These are phyloP conservation scores for Ceyx cyanopectus DNA, from an alignment of 2,113 vertebrate genomes.

Conservation along the genomic window DNA sequence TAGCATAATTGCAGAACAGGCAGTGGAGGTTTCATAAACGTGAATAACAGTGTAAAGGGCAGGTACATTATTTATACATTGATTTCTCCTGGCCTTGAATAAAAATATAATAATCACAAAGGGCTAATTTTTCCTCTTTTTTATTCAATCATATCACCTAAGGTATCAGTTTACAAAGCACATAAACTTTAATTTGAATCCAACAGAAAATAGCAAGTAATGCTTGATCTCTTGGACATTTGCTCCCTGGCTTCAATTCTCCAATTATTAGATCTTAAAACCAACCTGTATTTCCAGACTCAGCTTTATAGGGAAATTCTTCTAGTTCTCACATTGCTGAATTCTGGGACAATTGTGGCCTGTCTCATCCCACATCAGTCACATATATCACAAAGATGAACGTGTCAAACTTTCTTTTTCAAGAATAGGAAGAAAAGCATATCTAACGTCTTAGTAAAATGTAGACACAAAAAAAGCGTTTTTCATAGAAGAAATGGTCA, in stretches of 20 bases:
- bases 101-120: neutral
- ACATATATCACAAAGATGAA: neutral
- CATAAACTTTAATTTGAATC: neutral
- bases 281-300: neutral
- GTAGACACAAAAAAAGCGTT: neutral
- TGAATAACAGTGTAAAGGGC: neutral
- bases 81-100: neutral
- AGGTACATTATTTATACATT: constrained; percentile 31
- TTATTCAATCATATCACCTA: neutral
- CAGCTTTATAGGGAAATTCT: neutral
- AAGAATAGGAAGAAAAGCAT: neutral
- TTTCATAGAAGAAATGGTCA: neutral
- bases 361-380: neutral
- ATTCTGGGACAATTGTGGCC: neutral
- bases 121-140: neutral
- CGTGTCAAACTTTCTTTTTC: neutral
- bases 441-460: neutral
- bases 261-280: neutral
- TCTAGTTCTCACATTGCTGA: neutral
- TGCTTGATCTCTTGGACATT: neutral
- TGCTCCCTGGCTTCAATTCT: neutral
- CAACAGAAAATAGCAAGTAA: neutral
- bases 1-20: constrained; percentile 17
- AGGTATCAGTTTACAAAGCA: constrained; percentile 13
- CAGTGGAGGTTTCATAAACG: neutral